Base-by-base conservation (phyloP, 2,888 invertebrate species). In the Ptychoptera albimana region DNA sequence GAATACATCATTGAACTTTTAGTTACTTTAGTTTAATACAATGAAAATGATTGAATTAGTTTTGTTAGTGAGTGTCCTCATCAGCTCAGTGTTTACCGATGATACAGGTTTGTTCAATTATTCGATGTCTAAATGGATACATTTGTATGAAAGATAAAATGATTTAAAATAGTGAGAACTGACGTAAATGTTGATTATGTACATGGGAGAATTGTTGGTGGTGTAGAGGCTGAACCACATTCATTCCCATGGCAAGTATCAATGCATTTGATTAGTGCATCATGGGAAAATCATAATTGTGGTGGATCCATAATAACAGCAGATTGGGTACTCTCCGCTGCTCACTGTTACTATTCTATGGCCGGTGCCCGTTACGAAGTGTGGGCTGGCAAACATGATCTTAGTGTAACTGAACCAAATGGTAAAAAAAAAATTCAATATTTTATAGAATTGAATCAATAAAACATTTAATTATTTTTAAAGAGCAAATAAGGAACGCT, bases 331-430 rank as follows among this genome's bases (percentile, higher is more conserved):
- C 10, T 43, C 4, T 37, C 42, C 3, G 42, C 42, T 13, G 42
- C 42, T 7, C 42, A 43, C 10, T 43, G 42, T 14, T 30, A 37
- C 15, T 29, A 36, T 30, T 8, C 12, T 29, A 30, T 34, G 2
- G 37, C 15, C n/a, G 37, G 29, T 30, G 42, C 37, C 5, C 31
- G 13, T 15, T 43, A 43, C 37, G 37, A 43, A 43, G 31, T 43
- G 5, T 37, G 52, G 2, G 60, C 56, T 45, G 62, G 61, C 4
- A 60, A 57, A 37, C 55, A 60, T 50, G 43, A 50, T 38, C 36
- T 60, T 16, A 31, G 29, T n/a, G 11, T 37, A 4, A 13, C 12
- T 2, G 45, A 46, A 36, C n/a, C 8, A 12, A 12, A 36, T 36
- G 36, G 36, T 36, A 12, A 23, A 3, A 23, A 23, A 5, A 7